Base-by-base conservation (phyloP, 2,797 vertebrate species). In the Oryzias dopingdopingensis region DNA sequence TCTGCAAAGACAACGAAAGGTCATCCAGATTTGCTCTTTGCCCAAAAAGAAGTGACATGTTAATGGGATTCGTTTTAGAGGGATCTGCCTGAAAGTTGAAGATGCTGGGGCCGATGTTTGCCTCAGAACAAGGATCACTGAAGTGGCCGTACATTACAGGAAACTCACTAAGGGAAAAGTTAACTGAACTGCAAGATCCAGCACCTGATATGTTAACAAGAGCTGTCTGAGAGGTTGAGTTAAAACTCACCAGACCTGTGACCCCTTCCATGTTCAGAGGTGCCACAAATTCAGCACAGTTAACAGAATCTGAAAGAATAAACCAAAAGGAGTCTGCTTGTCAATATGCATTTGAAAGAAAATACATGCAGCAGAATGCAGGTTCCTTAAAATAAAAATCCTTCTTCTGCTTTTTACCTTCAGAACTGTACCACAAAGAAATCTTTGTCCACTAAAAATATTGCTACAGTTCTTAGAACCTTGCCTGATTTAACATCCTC, bases 231-330 rank as follows among this genome's bases (percentile, higher is more conserved):
- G 80, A 68, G 0, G 6, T 37, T 2, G 89, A 82, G 56, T 92
- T 37, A 58, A 94, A 87, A 23, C 42, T 6, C 24, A 93, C 86
- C 12, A 59, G 66, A 6, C 93, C 93, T 5, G 12, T 90, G 56
- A 93, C 81, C 17, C 90, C 92, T 3, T 56, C 76, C 92, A 93
- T 93, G 74, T 93, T 91, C n/a, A 94, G 67, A 18, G 68, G 44
- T 0, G 90, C 92, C 45, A 26, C 10, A 74, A 90, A 92, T 22
- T 54, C 72, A 58, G 72, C 59, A 52, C 85, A 80, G 61, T 68
- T 78, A 14, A 69, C 64, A 8, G 62, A 64, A 74, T 75, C 92
- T 92, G 70, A 58, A 85, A 83, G 63, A 17, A 5, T 65, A 0
- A 0, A 77, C 3, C 72, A 59, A 12, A 17, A 51, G 12, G 14